Base-by-base conservation (phyloP, 2,113 vertebrate species). In the Nibea coibor region DNA sequence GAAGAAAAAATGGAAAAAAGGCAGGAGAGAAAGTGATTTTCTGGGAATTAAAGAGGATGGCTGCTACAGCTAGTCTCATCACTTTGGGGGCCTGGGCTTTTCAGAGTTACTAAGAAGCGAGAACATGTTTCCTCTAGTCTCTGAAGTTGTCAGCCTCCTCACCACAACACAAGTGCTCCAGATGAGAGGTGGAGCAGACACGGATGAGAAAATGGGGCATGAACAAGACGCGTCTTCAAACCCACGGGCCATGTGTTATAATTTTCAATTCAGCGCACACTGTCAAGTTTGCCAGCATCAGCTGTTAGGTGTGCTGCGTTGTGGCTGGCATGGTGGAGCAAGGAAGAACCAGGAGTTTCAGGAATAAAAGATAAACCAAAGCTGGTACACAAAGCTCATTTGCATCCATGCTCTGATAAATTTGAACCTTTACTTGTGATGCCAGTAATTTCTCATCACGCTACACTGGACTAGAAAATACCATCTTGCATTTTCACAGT, bases 111-210 rank as follows among this genome's bases (percentile, higher is more conserved):
- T 56, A 43, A 75, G 74, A 77, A 53, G 59, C 69, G 35, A 48
- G 74, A 83, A 28, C 64, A n/a, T 57, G 74, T 86, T 89, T 88
- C 67, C 69, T 89, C 78, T 56, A 17, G 72, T 87, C 78, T 89
- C 79, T 82, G 79, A 88, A 78, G 77, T 82, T 82, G 70, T 86
- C 86, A 80, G 63, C 65, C 67, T 74, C 74, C 68, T 74, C 80
- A 11, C 61, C 71, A 56, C 81, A 75, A 69, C 77, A 78, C 75
- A 78, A 82, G 77, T 39, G 80, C 83, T 91, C 78, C 53, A 86
- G 77, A 91, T 78, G 72, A 87, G 91, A 90, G 89, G 82, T 76
- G 84, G 77, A 89, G 83, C 81, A 85, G 78, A 77, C 68, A 75
- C 70, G 5, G 65, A 70, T 67, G 77, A 65, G 84, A 88, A 89